These are phyloP conservation scores for Cheirogaleus major DNA, from an alignment of 2,797 vertebrate species.

Conservation along the genomic window DNA sequence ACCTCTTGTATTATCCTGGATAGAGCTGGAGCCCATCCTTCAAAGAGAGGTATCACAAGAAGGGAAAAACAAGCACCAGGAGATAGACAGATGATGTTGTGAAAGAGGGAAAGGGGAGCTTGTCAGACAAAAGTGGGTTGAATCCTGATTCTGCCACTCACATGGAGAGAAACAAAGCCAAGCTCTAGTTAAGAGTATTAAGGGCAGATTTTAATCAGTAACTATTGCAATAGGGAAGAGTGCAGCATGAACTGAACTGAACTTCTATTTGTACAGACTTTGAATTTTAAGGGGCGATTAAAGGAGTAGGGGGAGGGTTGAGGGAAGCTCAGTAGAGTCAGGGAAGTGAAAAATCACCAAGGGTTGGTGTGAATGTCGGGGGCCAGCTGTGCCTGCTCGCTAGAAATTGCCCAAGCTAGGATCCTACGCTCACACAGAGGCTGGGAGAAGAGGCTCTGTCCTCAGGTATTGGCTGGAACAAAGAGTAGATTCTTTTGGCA, in stretches of 20 bases:
- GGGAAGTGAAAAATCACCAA: neutral
- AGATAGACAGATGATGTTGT: neutral
- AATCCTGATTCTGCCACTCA: neutral
- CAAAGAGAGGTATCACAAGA: no score
- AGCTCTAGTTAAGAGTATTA: neutral
- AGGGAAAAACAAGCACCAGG: no score
- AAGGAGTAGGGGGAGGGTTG: neutral
- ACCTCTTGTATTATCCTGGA: no score
- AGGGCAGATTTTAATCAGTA: neutral
- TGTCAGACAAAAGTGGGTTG: neutral
- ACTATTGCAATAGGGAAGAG: neutral
- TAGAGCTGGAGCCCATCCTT: no score
- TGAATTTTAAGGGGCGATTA: neutral
- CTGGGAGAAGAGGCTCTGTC: neutral
- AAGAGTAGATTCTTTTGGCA: neutral
- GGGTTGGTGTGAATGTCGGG: neutral
- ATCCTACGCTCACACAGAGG: neutral
- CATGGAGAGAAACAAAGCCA: neutral
- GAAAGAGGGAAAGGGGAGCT: neutral
- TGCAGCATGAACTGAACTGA: neutral
- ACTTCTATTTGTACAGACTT: neutral
- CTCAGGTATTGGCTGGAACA: no score
- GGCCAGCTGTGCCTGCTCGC: neutral
- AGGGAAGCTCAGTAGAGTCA: neutral
- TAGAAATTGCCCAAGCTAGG: neutral